phyloP scores from a whole-genome alignment of 2,888 invertebrate genomes.

The Philereme transversata region DNA sequence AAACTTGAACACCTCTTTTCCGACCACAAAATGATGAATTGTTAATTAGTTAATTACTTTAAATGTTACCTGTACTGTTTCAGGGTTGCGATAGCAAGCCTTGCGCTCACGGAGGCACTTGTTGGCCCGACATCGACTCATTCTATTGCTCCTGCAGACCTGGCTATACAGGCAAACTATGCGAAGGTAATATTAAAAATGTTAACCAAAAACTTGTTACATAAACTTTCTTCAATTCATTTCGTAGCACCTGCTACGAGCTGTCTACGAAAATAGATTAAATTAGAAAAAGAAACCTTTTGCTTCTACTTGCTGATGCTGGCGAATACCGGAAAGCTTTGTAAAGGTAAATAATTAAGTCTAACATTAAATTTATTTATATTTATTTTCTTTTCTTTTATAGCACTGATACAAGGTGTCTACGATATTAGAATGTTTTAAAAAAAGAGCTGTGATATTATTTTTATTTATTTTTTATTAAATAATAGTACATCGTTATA shows the following conservation, averaged over 20 bases:
- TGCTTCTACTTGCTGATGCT: too few species aligned
- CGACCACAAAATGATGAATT: too few species aligned
- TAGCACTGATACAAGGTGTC: too few species aligned
- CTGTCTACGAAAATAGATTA: slow-evolving; percentile 5
- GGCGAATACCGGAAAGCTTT: too few species aligned
- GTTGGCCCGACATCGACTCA: slow-evolving; percentile 89
- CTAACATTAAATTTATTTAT: too few species aligned
- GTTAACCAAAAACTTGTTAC: not conserved
- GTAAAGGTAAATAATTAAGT: too few species aligned
- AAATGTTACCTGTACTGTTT: slow-evolving; percentile 36
- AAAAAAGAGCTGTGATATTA: too few species aligned
- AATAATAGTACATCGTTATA: too few species aligned
- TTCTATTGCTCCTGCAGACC: slow-evolving; percentile 92
- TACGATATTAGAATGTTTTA: too few species aligned
- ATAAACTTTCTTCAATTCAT: not conserved
- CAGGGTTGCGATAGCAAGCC: slow-evolving; percentile 90
- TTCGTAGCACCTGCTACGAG: slow-evolving; percentile 2
- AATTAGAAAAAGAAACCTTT: not conserved
- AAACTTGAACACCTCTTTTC: too few species aligned
- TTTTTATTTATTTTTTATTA: too few species aligned
- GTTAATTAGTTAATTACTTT: not conserved
- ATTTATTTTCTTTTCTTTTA: too few species aligned
- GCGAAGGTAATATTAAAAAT: slow-evolving; percentile 84
- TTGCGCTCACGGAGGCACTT: slow-evolving; percentile 90
- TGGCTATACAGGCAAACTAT: slow-evolving; percentile 91